Evolutionary conservation across 1,140 invertebrate genomes (phyloP).

Genomic region (Cherax destructor): DNA sequence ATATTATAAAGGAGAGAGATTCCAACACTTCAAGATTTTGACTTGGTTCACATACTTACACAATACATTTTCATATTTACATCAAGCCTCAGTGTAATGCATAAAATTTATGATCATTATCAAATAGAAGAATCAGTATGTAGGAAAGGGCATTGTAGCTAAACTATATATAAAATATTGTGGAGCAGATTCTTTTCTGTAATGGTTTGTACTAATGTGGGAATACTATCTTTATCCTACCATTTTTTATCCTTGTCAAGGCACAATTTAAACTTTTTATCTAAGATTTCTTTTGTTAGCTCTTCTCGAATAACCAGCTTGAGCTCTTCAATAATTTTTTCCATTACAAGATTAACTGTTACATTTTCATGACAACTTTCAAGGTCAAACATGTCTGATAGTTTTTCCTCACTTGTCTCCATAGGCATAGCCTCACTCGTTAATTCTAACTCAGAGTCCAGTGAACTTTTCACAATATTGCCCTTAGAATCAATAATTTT

Average conservation of each 20-base stretch:
- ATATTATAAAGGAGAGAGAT: not conserved
- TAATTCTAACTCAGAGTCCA: slow-evolving; percentile 45
- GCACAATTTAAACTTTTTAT: slow-evolving; percentile 27
- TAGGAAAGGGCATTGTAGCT: not conserved
- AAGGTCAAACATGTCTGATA: not conserved
- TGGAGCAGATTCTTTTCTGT: slow-evolving; percentile 10
- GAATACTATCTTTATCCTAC: not conserved
- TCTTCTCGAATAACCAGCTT: slow-evolving; percentile 15
- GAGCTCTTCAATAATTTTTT: slow-evolving; percentile 39
- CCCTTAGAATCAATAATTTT: slow-evolving; percentile 7
- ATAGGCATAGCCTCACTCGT: slow-evolving; percentile 7
- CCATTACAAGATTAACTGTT: slow-evolving; percentile 44
- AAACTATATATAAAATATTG: slow-evolving; percentile 14
- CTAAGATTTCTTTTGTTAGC: slow-evolving; percentile 37
- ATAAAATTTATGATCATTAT: not conserved
- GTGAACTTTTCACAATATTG: slow-evolving; percentile 8
- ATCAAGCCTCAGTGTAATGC: not conserved
- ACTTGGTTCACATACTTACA: not conserved
- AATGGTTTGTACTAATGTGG: slow-evolving; percentile 12
- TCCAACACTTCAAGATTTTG: not conserved
- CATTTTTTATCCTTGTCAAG: slow-evolving; percentile 1
- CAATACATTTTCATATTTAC: not conserved
- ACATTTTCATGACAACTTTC: not conserved
- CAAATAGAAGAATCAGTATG: not conserved
- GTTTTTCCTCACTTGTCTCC: slow-evolving; percentile 14